A percentile compares a stretch with the other conserved stretches of the same genome.
Conservation (phyloP, 2,888 invertebrate species). For the Micoletzkya japonica region DNA sequence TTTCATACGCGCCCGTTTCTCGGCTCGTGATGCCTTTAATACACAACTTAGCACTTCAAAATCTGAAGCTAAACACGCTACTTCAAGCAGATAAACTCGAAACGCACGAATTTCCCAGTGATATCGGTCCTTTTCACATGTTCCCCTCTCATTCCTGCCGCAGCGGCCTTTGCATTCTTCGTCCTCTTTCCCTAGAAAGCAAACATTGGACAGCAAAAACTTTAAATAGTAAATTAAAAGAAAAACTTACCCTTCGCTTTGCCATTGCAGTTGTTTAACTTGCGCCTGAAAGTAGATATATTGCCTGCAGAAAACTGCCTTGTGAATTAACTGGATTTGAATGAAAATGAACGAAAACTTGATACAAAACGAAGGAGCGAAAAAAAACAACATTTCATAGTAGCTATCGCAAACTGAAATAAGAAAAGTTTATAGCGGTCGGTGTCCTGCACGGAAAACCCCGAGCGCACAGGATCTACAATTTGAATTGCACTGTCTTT, state of each 20-base stretch:
- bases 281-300: not conserved
- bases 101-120: conserved; percentile 26
- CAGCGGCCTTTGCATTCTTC: conserved; percentile 19
- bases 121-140: not conserved
- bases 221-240: not conserved
- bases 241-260: conserved; percentile 1
- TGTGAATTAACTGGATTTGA: not conserved
- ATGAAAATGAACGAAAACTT: not conserved
- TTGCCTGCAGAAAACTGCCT: not conserved
- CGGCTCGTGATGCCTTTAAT: conserved; percentile 22
- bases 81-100: not conserved
- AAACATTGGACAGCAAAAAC: not conserved
- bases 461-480: too few relatives aligned
- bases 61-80: not conserved
- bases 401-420: not conserved
- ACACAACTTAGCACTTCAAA: not conserved
- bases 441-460: not conserved
- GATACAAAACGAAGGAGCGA: not conserved
- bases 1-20: conserved; percentile 21
- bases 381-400: not conserved
- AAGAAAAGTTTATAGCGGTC: not conserved
- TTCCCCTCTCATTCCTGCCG: conserved; percentile 24
- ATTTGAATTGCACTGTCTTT: too few relatives aligned
- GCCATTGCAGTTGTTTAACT: not conserved
- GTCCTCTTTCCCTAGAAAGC: conserved; percentile 9